Percentiles rank a stretch among this genome's conserved stretches.
Conservation (phyloP, 2,888 invertebrate species). For the Gandaritis pyraliata region DNA sequence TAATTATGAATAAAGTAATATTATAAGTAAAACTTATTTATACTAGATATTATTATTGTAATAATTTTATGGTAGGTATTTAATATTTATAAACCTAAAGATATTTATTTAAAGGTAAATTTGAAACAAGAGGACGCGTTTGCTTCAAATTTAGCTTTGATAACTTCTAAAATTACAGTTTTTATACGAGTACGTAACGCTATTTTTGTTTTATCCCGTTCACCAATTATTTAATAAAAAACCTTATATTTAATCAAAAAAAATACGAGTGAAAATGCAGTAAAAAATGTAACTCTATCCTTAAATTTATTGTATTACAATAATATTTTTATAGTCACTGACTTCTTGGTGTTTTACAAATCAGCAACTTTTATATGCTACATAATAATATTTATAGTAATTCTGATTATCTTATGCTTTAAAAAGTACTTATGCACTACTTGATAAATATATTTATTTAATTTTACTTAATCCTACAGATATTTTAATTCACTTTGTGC, state of each 20-base stretch:
- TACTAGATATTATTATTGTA: no score
- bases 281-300: constrained; percentile 53
- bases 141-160: constrained; percentile 61
- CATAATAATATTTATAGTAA: constrained; percentile 18
- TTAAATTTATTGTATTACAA: constrained; percentile 7
- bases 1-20: no score
- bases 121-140: constrained; percentile 79
- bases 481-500: constrained; percentile 66
- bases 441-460: not conserved
- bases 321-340: not conserved
- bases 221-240: constrained; percentile 1
- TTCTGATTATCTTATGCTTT: constrained; percentile 8
- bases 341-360: not conserved
- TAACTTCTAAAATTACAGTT: constrained; percentile 1
- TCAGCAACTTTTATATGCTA: not conserved
- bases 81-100: not conserved
- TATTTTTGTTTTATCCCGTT: constrained; percentile 4
- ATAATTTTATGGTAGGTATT: no score
- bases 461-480: not conserved
- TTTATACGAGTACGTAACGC: not conserved
- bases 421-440: not conserved
- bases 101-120: constrained; percentile 46
- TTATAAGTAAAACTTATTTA: no score
- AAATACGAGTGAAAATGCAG: constrained; percentile 70
- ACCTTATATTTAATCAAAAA: not conserved